Evolutionary conservation across 2,888 invertebrate genomes (phyloP).

Genomic region (Drosophila robusta): DNA sequence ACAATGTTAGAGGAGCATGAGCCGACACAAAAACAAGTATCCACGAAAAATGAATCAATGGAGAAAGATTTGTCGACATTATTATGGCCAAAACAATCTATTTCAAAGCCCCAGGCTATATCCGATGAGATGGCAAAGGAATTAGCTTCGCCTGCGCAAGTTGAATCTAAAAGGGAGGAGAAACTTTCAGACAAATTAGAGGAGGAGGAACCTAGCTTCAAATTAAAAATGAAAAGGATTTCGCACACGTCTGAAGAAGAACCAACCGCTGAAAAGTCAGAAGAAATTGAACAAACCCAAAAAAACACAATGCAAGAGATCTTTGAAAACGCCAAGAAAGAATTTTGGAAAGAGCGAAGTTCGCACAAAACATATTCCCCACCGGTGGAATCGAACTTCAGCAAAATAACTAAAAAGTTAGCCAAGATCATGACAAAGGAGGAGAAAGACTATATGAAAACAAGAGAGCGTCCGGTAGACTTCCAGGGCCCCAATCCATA

Average conservation of each 20-base stretch:
- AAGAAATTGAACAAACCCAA: neutral
- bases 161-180: neutral
- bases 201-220: too few species aligned
- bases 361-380: too few species aligned
- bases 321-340: neutral
- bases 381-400: neutral
- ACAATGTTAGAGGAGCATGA: too few species aligned
- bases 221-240: neutral
- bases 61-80: too few species aligned
- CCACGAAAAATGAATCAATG: too few species aligned
- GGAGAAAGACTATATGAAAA: neutral
- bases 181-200: too few species aligned
- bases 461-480: constrained; percentile 8
- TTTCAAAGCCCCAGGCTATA: neutral
- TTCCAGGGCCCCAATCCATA: constrained; percentile 47
- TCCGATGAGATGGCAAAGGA: neutral
- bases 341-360: neutral
- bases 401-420: neutral
- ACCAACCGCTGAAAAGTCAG: neutral
- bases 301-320: neutral
- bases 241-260: neutral
- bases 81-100: too few species aligned
- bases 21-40: too few species aligned
- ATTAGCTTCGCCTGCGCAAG: neutral
- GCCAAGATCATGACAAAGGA: constrained; percentile 13